Percentiles rank a stretch among this genome's conserved stretches.
These are phyloP conservation scores for Sapajus apella DNA, from an alignment of 2,113 vertebrate species.

Conservation along the genomic window DNA sequence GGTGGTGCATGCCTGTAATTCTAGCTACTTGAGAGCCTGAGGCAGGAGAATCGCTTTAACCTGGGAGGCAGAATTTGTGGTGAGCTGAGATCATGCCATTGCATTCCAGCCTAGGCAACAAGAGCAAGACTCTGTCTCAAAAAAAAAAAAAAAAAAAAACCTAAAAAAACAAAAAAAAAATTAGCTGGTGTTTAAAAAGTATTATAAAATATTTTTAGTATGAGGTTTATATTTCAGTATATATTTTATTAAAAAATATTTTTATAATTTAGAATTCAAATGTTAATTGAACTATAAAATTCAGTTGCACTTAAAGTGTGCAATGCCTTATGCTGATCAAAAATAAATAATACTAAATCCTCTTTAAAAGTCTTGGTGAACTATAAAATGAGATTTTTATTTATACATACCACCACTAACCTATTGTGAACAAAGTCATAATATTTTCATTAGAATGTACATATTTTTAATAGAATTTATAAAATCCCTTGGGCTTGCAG, in stretches of 20 bases:
- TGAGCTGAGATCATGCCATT: no score
- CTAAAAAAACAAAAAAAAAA: no score
- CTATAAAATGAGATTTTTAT: background rate
- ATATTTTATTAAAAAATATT: constrained; percentile 6
- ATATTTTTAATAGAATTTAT: constrained; percentile 11
- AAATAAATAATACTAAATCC: background rate
- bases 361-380: background rate
- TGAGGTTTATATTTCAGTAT: constrained; percentile 17
- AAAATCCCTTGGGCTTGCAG: background rate
- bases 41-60: no score
- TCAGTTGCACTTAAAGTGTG: background rate
- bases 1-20: no score
- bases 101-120: no score
- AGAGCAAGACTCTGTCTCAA: no score
- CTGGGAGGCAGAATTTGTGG: no score
- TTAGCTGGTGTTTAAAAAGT: constrained; percentile 25
- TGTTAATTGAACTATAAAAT: background rate
- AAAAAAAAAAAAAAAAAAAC: background rate
- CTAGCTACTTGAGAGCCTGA: no score
- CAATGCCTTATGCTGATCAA: background rate
- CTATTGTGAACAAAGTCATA: constrained; percentile 7
- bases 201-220: constrained; percentile 10
- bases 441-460: background rate
- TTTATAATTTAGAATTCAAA: constrained; percentile 8
- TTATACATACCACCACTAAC: background rate